Conservation (phyloP, 2,113 vertebrate genomes). For the Crotophaga sulcirostris region DNA sequence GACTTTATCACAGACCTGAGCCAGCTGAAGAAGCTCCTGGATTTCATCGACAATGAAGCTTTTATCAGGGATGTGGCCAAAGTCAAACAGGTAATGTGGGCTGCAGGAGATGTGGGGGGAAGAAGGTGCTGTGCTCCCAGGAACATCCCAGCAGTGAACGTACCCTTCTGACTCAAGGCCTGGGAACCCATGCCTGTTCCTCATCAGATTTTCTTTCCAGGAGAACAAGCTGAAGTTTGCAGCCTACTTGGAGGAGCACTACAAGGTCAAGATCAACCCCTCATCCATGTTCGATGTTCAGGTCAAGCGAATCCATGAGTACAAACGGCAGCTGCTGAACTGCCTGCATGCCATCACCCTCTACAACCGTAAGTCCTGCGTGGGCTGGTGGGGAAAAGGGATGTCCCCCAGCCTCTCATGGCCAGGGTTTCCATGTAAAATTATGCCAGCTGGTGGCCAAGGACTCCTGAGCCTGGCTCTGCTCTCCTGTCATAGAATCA, state of each 20-base stretch:
- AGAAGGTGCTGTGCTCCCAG: background rate
- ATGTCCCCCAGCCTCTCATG: background rate
- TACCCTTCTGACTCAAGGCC: background rate
- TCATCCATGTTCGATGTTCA: slow-evolving; percentile 88
- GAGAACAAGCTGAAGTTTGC: slow-evolving; percentile 90
- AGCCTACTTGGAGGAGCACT: slow-evolving; percentile 80
- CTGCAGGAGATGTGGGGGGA: background rate
- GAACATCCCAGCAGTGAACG: background rate
- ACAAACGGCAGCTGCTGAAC: slow-evolving; percentile 88
- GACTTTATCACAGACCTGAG: slow-evolving; percentile 85
- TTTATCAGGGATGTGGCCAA: slow-evolving; percentile 88
- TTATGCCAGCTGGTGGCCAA: background rate
- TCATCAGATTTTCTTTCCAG: slow-evolving; percentile 56
- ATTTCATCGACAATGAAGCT: slow-evolving; percentile 73
- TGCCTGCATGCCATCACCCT: slow-evolving; percentile 85
- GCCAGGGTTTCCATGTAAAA: background rate
- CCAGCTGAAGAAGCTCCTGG: slow-evolving; percentile 82
- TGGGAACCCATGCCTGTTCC: background rate
- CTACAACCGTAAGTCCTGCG: slow-evolving; percentile 83
- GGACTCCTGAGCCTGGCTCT: background rate
- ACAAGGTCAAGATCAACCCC: slow-evolving; percentile 85
- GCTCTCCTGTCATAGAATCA: background rate
- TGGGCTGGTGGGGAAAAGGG: background rate
- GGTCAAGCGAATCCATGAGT: slow-evolving; percentile 90
- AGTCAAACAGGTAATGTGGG: slow-evolving; percentile 83